A percentile compares a stretch with the other conserved stretches of the same genome.
These are phyloP conservation scores for Gandaritis pyraliata DNA, from an alignment of 2,888 invertebrate genomes.

Conservation along the genomic window DNA sequence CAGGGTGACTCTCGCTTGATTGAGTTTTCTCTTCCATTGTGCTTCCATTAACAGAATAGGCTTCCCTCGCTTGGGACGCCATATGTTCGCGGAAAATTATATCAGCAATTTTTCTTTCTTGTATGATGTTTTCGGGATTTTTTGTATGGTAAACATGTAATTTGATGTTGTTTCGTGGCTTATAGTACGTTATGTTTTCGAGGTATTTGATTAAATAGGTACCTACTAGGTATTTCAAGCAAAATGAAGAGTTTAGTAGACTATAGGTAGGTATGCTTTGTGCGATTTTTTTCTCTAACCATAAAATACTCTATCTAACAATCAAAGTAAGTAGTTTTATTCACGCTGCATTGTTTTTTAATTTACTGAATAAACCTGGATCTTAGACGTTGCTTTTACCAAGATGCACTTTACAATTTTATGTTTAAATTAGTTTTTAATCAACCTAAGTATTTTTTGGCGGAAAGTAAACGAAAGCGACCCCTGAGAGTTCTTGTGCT, in stretches of 20 bases:
- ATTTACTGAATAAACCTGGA: background rate
- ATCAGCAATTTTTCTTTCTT: conserved; percentile 70
- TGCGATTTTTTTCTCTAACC: no score
- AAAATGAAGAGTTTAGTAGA: no score
- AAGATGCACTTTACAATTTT: conserved; percentile 24
- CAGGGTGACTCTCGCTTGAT: conserved; percentile 79
- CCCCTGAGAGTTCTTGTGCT: conserved; percentile 73
- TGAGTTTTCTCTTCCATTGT: conserved; percentile 82
- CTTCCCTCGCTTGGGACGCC: conserved; percentile 64
- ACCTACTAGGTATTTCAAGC: background rate
- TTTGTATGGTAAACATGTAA: conserved; percentile 35
- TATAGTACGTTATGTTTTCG: conserved; percentile 18
- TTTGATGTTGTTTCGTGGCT: conserved; percentile 26
- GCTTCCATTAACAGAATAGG: conserved; percentile 80
- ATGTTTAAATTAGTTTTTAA: conserved; percentile 37
- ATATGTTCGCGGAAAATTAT: conserved; percentile 76
- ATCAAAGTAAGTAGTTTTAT: no score
- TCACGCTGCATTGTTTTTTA: no score
- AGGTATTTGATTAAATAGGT: background rate
- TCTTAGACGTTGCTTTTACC: background rate
- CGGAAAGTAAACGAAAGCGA: conserved; percentile 65
- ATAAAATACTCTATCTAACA: no score
- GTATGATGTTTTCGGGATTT: conserved; percentile 35
- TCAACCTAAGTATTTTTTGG: conserved; percentile 31
- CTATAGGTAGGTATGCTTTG: no score